A percentile compares a stretch with the other conserved stretches of the same genome.
These are phyloP conservation scores for Apamea anceps DNA, from an alignment of 2,888 invertebrate genomes.

Conservation along the genomic window DNA sequence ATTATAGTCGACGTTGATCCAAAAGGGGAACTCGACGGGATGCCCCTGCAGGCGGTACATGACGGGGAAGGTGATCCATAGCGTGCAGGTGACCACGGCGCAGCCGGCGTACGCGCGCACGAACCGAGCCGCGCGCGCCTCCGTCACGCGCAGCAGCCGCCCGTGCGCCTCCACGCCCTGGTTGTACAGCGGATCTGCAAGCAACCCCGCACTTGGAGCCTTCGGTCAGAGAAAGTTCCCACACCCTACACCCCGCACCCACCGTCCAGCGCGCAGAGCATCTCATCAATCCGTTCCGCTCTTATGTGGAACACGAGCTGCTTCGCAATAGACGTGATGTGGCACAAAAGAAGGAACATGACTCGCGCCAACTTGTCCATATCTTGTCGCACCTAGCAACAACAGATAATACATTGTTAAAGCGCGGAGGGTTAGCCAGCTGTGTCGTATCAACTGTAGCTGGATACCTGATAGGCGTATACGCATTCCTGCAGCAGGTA, in stretches of 20 bases:
- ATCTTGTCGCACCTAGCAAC: conserved; percentile 75
- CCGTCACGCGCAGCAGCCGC: conserved; percentile 56
- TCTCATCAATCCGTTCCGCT: conserved; percentile 65
- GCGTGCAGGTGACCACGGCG: conserved; percentile 81
- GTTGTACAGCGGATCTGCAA: conserved; percentile 67
- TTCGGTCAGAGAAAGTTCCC: neutral
- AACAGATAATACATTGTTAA: conserved; percentile 1
- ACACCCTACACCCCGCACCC: neutral
- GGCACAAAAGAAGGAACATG: conserved; percentile 86
- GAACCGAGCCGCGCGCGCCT: conserved; percentile 67
- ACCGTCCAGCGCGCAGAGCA: conserved; percentile 68
- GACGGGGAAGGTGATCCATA: conserved; percentile 80
- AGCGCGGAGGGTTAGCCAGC: neutral
- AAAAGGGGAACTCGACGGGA: conserved; percentile 76
- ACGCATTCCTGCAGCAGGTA: conserved; percentile 74
- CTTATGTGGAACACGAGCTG: conserved; percentile 79
- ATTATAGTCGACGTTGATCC: conserved; percentile 65
- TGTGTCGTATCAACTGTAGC: neutral
- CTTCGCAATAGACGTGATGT: conserved; percentile 84
- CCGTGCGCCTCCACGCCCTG: conserved; percentile 30
- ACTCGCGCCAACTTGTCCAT: conserved; percentile 83
- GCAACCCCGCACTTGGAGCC: neutral
- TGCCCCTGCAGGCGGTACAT: conserved; percentile 68
- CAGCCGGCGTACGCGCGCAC: conserved; percentile 71
- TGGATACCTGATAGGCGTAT: conserved; percentile 73